A percentile compares a stretch with the other conserved stretches of the same genome.
phyloP scores from a whole-genome alignment of 2,113 vertebrate species.

The Electrona antarctica region DNA sequence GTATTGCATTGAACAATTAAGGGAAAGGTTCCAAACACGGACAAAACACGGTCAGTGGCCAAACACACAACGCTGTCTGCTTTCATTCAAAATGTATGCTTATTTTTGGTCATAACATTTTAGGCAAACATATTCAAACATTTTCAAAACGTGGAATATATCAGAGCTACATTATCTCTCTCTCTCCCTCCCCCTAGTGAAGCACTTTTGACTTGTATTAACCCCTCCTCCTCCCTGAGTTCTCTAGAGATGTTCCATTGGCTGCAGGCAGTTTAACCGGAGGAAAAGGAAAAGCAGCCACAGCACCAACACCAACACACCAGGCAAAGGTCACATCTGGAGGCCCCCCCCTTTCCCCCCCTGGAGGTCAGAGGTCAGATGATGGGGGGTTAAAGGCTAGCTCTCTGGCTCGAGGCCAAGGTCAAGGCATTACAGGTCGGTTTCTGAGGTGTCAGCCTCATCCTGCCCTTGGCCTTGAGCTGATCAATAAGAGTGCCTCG shows the following conservation, averaged over 20 bases:
- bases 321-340: constrained; percentile 54
- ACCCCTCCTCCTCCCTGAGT: constrained; percentile 80
- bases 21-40: no score
- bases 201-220: constrained; percentile 91
- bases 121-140: no score
- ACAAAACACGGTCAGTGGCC: no score
- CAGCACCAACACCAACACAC: constrained; percentile 17
- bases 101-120: no score
- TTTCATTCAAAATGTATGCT: no score
- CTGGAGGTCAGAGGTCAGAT: constrained; percentile 46
- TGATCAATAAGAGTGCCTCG: constrained; percentile 85
- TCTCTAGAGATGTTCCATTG: constrained; percentile 46
- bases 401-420: constrained; percentile 84
- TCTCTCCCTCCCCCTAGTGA: constrained; percentile 56
- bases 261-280: constrained; percentile 17
- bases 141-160: no score
- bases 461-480: constrained; percentile 86
- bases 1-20: no score
- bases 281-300: constrained; percentile 2
- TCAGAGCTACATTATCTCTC: constrained; percentile 38
- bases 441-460: constrained; percentile 81
- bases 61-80: no score
- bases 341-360: neutral
- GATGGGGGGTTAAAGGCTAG: constrained; percentile 77
- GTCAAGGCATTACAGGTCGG: constrained; percentile 85